Conservation (phyloP, 2,888 invertebrate species). For the Notodonta ziczac region DNA sequence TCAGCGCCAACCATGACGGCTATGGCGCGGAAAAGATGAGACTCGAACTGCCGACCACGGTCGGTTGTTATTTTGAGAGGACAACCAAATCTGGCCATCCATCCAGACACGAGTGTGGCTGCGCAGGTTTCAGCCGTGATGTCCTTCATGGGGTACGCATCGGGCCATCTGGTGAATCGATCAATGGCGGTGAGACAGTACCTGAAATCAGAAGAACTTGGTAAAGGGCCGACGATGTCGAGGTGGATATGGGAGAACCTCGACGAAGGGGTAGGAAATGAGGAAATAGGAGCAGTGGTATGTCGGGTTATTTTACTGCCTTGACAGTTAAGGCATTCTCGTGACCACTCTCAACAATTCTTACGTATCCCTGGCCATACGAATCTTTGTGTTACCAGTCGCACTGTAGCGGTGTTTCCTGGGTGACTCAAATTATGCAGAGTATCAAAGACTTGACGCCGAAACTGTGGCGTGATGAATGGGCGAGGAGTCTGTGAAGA, state of each 20-base stretch:
- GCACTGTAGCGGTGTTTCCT: conserved; percentile 18
- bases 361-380: conserved; percentile 31
- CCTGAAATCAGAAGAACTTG: conserved; percentile 15
- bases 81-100: conserved; percentile 40
- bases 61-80: conserved; percentile 50
- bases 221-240: conserved; percentile 29
- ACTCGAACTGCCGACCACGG: conserved; percentile 53
- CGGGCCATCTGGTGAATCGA: conserved; percentile 36
- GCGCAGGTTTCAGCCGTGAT: conserved; percentile 60
- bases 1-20: conserved; percentile 11
- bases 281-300: conserved; percentile 5
- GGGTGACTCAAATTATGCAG: conserved; percentile 26
- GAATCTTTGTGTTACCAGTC: conserved; percentile 23
- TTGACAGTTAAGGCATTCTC: conserved; percentile 46
- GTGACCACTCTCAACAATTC: conserved; percentile 36
- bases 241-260: conserved; percentile 26
- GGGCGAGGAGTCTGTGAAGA: conserved; percentile 14
- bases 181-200: conserved; percentile 39
- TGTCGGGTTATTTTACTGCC: conserved; percentile 43
- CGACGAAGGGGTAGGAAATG: not conserved
- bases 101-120: conserved; percentile 39
- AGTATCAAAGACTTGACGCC: conserved; percentile 15
- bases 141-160: conserved; percentile 34
- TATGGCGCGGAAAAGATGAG: conserved; percentile 15
- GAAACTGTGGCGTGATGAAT: conserved; percentile 15